Evolutionary conservation across 2,888 invertebrate genomes (phyloP).

Genomic region (Hofmannophila pseudospretella): DNA sequence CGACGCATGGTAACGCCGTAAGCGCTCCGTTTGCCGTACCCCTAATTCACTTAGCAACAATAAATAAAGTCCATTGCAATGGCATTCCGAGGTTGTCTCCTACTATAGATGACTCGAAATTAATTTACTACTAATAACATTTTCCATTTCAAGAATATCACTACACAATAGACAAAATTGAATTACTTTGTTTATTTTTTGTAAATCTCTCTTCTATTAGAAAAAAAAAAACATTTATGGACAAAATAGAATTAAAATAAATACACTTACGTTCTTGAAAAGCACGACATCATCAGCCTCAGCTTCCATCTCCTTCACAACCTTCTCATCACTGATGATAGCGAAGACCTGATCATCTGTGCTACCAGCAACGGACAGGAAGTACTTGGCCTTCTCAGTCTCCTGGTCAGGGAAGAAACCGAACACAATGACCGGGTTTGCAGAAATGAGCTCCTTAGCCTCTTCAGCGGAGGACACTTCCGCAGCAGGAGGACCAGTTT

Average conservation of each 20-base stretch:
- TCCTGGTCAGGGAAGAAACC: constrained; percentile 93
- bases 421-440: constrained; percentile 88
- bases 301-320: constrained; percentile 88
- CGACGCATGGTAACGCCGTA: too few species aligned
- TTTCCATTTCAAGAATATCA: too few species aligned
- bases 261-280: constrained; percentile 89
- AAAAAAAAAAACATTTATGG: too few species aligned
- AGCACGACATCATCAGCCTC: constrained; percentile 88
- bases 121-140: too few species aligned
- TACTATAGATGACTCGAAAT: too few species aligned
- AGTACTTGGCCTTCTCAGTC: constrained; percentile 89
- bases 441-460: constrained; percentile 89
- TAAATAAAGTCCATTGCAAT: too few species aligned
- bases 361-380: constrained; percentile 86
- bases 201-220: too few species aligned
- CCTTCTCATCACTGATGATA: constrained; percentile 86
- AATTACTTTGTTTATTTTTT: too few species aligned
- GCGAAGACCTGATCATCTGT: constrained; percentile 95
- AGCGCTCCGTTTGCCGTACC: too few species aligned
- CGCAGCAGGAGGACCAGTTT: constrained; percentile 97
- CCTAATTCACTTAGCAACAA: too few species aligned
- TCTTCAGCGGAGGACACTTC: constrained; percentile 87
- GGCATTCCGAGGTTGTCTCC: too few species aligned
- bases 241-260: background rate
- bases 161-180: too few species aligned